Percentiles rank a stretch among this genome's conserved stretches.
Evolutionary conservation across 2,113 vertebrate species (phyloP).

Genomic region (Archocentrus centrarchus): DNA sequence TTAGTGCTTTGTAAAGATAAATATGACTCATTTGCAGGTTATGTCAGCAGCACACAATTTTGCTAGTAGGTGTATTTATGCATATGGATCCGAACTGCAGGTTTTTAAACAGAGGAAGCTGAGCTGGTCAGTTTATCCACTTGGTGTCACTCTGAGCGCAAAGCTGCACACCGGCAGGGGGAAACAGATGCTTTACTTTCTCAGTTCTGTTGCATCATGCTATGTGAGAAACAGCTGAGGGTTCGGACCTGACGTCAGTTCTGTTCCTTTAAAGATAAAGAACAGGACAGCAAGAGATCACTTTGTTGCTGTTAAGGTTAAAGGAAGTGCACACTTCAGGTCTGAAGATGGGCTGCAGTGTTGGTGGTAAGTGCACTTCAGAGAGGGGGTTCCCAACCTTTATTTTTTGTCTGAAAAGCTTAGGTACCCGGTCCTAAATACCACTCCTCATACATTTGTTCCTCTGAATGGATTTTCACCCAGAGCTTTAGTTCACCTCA

Average conservation of each 20-base stretch:
- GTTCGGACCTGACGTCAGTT: constrained; percentile 23
- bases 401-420: not conserved
- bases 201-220: constrained; percentile 2
- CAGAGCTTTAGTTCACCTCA: not conserved
- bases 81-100: not conserved
- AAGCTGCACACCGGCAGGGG: not conserved
- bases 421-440: not conserved
- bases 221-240: constrained; percentile 19
- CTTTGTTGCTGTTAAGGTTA: not conserved
- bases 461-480: not conserved
- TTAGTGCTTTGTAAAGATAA: not conserved
- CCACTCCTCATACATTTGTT: not conserved
- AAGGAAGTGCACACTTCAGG: not conserved
- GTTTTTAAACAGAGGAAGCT: constrained; percentile 7
- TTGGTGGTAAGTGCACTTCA: not conserved
- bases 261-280: constrained; percentile 17
- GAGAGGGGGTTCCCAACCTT: not conserved
- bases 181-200: not conserved
- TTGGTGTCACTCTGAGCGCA: constrained; percentile 62
- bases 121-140: constrained; percentile 62
- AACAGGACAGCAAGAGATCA: not conserved
- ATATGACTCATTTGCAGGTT: not conserved
- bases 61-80: not conserved
- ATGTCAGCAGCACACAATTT: not conserved
- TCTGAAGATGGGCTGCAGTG: not conserved